These are phyloP conservation scores for Indicator indicator DNA, from an alignment of 2,113 vertebrate species.

Conservation along the genomic window DNA sequence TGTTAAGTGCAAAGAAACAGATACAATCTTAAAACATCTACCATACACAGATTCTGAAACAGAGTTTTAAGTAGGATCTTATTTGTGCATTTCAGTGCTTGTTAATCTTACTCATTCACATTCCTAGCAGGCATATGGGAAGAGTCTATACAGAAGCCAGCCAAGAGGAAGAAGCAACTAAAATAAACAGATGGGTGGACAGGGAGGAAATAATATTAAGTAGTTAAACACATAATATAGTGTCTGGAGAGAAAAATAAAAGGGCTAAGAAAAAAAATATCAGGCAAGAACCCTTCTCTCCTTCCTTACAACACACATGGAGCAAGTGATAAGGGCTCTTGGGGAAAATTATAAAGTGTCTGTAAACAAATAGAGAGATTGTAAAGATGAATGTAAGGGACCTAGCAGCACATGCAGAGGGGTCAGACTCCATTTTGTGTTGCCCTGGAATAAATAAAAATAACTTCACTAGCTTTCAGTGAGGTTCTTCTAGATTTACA, in stretches of 20 bases:
- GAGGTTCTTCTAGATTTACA: conserved; percentile 57
- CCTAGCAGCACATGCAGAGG: not conserved
- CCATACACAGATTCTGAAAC: not conserved
- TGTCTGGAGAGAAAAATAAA: conserved; percentile 63
- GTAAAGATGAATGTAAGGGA: conserved; percentile 21
- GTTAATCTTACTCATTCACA: conserved; percentile 61
- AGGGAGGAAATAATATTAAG: conserved; percentile 70
- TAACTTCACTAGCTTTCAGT: conserved; percentile 37
- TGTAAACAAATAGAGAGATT: conserved; percentile 56
- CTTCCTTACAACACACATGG: conserved; percentile 13
- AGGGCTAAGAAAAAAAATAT: conserved; percentile 33
- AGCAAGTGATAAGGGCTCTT: conserved; percentile 14
- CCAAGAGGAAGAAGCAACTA: conserved; percentile 73
- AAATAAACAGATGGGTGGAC: conserved; percentile 74
- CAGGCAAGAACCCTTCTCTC: conserved; percentile 29
- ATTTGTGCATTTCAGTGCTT: conserved; percentile 56
- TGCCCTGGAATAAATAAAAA: conserved; percentile 60
- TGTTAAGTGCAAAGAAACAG: not conserved
- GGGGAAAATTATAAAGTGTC: not conserved
- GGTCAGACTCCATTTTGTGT: conserved; percentile 30
- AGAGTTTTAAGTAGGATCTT: conserved; percentile 30
- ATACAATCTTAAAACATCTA: not conserved
- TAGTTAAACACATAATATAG: conserved; percentile 69
- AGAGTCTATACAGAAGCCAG: conserved; percentile 68
- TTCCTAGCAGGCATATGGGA: conserved; percentile 65